A percentile compares a stretch with the other conserved stretches of the same genome.
phyloP scores from a whole-genome alignment of 2,113 vertebrate genomes.

The Platanista minor region DNA sequence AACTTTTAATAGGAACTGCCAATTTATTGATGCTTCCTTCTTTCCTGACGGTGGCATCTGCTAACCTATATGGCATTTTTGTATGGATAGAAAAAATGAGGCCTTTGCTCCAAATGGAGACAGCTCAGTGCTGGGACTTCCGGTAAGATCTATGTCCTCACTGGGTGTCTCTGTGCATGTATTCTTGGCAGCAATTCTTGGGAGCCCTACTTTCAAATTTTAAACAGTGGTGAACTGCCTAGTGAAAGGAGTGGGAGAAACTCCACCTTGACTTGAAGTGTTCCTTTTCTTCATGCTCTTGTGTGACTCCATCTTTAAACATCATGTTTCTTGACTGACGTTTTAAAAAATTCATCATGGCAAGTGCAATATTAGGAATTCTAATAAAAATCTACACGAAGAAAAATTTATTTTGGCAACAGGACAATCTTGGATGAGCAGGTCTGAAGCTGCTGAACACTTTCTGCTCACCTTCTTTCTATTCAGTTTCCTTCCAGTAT shows the following conservation, averaged over 20 bases:
- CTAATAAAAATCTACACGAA: neutral
- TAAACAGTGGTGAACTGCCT: neutral
- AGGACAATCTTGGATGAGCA: neutral
- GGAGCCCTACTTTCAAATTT: neutral
- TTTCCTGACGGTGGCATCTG: neutral
- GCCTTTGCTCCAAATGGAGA: neutral
- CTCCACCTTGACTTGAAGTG: neutral
- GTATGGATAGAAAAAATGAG: neutral
- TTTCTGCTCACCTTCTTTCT: neutral
- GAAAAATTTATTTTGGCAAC: conserved; percentile 3
- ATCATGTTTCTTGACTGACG: neutral
- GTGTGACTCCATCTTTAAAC: neutral
- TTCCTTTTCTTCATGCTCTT: neutral
- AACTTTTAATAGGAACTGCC: neutral
- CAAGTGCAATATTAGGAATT: neutral
- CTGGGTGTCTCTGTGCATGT: neutral
- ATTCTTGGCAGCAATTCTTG: neutral
- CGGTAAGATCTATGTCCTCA: neutral
- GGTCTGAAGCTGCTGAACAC: neutral
- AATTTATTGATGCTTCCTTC: neutral
- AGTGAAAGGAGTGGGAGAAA: neutral
- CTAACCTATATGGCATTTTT: neutral
- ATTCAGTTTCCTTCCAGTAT: neutral
- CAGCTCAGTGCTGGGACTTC: neutral
- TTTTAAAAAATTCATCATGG: neutral